Evolutionary conservation across 2,888 invertebrate species (phyloP), one percentile per base, ranked within the genome.

Genomic region (Odontocolon sp.): DNA sequence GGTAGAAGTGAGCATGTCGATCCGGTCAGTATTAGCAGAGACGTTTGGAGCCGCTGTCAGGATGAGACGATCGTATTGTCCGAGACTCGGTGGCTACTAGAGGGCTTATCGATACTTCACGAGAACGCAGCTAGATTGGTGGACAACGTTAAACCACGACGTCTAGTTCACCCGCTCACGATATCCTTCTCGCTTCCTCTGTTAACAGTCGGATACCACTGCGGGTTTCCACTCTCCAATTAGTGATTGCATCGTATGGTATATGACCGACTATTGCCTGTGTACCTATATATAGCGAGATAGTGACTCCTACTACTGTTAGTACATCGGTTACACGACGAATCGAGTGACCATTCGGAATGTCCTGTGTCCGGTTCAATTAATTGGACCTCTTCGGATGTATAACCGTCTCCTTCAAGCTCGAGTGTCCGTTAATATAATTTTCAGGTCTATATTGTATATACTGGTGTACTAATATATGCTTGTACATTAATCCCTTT

Each of bases 51-150:
- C 33, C 33, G 23, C 16, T n/a, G 31, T 54, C 23, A 14, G 47
- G 6, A 11, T 8, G 36, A 23, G 14, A 26, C 57, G 52, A 66
- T 3, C 21, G 31, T 33, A 40, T 57, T 56, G 40, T 33, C 40
- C 26, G 33, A 36, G 61, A 26, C 33, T 66, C 52, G 57, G 18
- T 77, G 63, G 64, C 38, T 40, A 70, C 76, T 75, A 66, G 79
- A 71, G 77, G 64, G 80, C 78, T 84, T 81, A 82, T 84, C 82
- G 84, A 83, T 83, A 82, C 83, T 83, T 83, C 80, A 84, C 78
- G 73, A 77, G 68, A 68, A 33, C 42, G 26, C 18, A 45, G 68
- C 52, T 59, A 26, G 69, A 72, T 77, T 72, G 77, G 52, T 42
- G 77, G 68, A 72, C 77, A 64, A 64, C 69, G 64, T 69, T 72